A percentile compares a stretch with the other conserved stretches of the same genome.
phyloP scores from a whole-genome alignment of 2,113 vertebrate genomes.

The Pseudonaja textilis region DNA sequence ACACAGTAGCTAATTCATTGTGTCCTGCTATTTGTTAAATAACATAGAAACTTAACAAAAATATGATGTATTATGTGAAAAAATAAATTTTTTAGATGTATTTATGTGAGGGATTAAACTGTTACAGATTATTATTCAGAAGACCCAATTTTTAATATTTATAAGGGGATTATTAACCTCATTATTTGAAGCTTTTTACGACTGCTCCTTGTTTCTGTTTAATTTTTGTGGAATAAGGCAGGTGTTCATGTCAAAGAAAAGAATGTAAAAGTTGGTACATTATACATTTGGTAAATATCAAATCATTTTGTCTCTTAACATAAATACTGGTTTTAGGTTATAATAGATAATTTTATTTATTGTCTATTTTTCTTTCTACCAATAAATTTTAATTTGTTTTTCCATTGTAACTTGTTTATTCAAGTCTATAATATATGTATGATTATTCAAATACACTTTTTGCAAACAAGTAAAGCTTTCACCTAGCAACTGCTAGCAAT shows the following conservation, averaged over 20 bases:
- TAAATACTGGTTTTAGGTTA: background rate
- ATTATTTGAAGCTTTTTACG: background rate
- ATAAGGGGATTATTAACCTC: background rate
- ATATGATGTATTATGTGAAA: background rate
- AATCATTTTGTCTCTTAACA: background rate
- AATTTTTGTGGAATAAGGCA: background rate
- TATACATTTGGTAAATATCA: background rate
- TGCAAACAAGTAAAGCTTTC: background rate
- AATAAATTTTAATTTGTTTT: background rate
- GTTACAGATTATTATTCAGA: background rate
- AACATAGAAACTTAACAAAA: background rate
- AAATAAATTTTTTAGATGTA: background rate
- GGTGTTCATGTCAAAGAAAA: background rate
- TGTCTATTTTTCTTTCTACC: background rate
- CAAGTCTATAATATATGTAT: background rate
- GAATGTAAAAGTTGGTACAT: background rate
- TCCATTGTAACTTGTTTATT: background rate
- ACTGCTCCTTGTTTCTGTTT: background rate
- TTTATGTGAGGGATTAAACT: background rate
- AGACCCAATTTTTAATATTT: background rate
- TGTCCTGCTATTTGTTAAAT: background rate
- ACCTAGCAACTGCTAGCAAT: background rate
- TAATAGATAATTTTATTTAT: background rate
- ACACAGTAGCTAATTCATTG: background rate
- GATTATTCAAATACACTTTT: background rate